These are phyloP conservation scores for Antennarius striatus DNA, from an alignment of 2,113 vertebrate genomes.

Conservation along the genomic window DNA sequence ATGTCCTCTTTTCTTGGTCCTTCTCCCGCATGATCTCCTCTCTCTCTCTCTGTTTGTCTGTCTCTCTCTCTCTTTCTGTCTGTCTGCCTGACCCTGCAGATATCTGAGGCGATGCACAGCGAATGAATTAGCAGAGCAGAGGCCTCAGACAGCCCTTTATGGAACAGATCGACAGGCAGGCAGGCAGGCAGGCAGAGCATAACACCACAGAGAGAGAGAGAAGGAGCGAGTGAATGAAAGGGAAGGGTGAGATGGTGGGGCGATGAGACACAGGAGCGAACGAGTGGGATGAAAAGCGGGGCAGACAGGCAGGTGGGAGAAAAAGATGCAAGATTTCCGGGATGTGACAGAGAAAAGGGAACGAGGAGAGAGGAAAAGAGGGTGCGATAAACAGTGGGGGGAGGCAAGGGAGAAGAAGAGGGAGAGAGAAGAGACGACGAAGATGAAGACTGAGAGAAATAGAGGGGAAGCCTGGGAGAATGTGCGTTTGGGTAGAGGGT, in stretches of 20 bases:
- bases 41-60: conserved; percentile 34
- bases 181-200: conserved; percentile 25
- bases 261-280: conserved; percentile 50
- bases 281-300: conserved; percentile 57
- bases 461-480: conserved; percentile 62
- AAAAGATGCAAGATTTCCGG: conserved; percentile 29
- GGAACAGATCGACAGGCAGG: conserved; percentile 57
- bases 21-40: conserved; percentile 10
- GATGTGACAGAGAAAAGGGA: conserved; percentile 31
- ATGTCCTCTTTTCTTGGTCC: conserved; percentile 56
- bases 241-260: conserved; percentile 37
- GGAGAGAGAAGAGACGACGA: conserved; percentile 36
- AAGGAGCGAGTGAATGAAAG: conserved; percentile 50
- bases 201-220: conserved; percentile 26
- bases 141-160: conserved; percentile 66
- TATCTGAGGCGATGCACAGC: conserved; percentile 69
- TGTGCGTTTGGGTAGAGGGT: conserved; percentile 27
- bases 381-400: conserved; percentile 51
- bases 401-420: conserved; percentile 33
- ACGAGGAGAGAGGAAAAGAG: conserved; percentile 33
- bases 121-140: conserved; percentile 72
- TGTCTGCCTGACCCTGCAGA: conserved; percentile 71
- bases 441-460: conserved; percentile 52
- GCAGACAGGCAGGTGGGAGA: conserved; percentile 48
- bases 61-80: conserved; percentile 38